Conservation (phyloP, 2,888 invertebrate genomes). For the Apodemia hepburni region DNA sequence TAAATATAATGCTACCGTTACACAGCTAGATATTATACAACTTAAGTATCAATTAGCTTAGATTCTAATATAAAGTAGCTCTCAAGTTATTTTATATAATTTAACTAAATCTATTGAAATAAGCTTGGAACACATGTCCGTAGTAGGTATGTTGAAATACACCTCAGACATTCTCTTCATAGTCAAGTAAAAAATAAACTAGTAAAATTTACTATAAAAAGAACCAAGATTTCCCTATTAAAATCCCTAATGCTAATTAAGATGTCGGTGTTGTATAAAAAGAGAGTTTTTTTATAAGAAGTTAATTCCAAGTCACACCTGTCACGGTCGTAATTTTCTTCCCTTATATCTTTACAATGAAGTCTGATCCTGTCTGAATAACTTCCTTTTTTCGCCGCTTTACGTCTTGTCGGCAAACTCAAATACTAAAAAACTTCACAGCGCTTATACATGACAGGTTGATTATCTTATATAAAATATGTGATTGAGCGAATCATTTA, state of each 20-base stretch:
- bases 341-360: slow-evolving; percentile 70
- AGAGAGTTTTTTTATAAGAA: slow-evolving; percentile 73
- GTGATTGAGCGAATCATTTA: slow-evolving; percentile 52
- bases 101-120: too few relatives aligned
- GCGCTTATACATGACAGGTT: slow-evolving; percentile 62
- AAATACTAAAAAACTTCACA: slow-evolving; percentile 72
- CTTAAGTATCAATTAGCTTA: too few relatives aligned
- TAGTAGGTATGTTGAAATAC: too few relatives aligned
- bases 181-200: background rate
- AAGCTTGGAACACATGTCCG: too few relatives aligned
- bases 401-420: slow-evolving; percentile 63
- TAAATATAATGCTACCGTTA: too few relatives aligned
- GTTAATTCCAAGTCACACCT: slow-evolving; percentile 78
- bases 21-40: too few relatives aligned
- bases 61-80: too few relatives aligned
- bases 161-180: background rate
- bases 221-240: slow-evolving; percentile 23
- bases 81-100: too few relatives aligned
- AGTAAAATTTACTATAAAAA: slow-evolving; percentile 14
- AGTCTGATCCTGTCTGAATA: slow-evolving; percentile 53
- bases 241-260: slow-evolving; percentile 68
- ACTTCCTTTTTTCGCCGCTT: slow-evolving; percentile 57
- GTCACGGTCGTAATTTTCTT: slow-evolving; percentile 74
- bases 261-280: slow-evolving; percentile 67
- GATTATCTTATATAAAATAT: slow-evolving; percentile 50